Evolutionary conservation across 2,888 invertebrate species (phyloP), one percentile per base, ranked within the genome.

Genomic region (Sicus ferrugineus): DNA sequence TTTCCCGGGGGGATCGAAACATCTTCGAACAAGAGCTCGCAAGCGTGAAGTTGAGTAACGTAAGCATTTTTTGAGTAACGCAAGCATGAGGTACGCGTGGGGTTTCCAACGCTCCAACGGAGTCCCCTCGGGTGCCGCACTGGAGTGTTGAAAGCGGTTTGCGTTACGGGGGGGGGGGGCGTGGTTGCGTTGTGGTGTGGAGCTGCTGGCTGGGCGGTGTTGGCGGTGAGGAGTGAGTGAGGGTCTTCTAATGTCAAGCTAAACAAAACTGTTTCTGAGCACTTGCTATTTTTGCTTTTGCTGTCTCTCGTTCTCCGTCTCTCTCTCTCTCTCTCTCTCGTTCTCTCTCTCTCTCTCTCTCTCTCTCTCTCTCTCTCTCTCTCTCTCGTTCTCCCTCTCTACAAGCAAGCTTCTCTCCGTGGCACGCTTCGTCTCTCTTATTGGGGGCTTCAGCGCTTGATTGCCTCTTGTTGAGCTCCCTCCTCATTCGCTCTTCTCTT

Each of bases 181-280:
- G 5, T 34, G 42, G 11, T 23, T 50, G 48, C 16, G 48, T 48
- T 42, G 54, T 5, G 54, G 30, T 31, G 70, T 28, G 21, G 1
- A 26, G 61, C 26, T 42, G 42, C n/a, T 9, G 42, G n/a, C 28
- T 61, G 11, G 16, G n/a, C 4, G 1, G 42, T 1, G 34, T 4
- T 34, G 26, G 30, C 7, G 46, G 59, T 26, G 48, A 52, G 61
- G 56, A 64, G 52, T 46, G 66, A 31, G 42, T 9, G 42, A 1
- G 42, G 42, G 42, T 4, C 75, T 75, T 76, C 74, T 74, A 74
- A 73, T 77, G 75, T 75, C 74, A 73, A 76, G 73, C 75, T 74
- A 75, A 76, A 76, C 75, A 70, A 75, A 74, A 73, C 73, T 73
- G 69, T 71, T 68, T n/a, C n/a, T n/a, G n/a, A n/a, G 54, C 23